These are phyloP conservation scores for Rhombomys opimus DNA, from an alignment of 2,113 vertebrate species.

Conservation along the genomic window DNA sequence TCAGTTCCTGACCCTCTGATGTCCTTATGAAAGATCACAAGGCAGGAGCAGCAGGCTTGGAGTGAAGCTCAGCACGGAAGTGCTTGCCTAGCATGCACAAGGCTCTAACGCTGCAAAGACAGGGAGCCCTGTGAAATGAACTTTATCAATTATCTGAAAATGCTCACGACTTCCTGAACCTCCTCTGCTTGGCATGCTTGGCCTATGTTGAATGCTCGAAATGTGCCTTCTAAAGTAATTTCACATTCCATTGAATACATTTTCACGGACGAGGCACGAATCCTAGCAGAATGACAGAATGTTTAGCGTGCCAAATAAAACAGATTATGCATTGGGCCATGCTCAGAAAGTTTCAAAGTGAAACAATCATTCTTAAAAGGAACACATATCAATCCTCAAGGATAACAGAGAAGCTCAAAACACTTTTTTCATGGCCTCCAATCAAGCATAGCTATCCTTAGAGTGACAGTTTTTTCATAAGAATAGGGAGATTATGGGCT, in stretches of 20 bases:
- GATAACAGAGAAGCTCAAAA: conserved; percentile 58
- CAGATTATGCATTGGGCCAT: conserved; percentile 41
- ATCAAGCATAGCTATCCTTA: conserved; percentile 27
- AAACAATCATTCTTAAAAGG: conserved; percentile 60
- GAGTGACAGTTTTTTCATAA: conserved; percentile 53
- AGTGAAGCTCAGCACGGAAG: not conserved
- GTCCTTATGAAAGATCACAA: not conserved
- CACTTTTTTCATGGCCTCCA: conserved; percentile 44
- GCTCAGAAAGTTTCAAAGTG: conserved; percentile 62
- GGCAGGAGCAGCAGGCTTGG: not conserved
- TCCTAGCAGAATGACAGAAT: conserved; percentile 17
- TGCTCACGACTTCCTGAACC: not conserved
- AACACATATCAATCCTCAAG: conserved; percentile 54
- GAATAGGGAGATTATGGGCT: conserved; percentile 62
- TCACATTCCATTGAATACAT: conserved; percentile 60
- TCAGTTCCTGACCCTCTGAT: not conserved
- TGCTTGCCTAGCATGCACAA: not conserved
- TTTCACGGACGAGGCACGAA: conserved; percentile 28
- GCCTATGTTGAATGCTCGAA: conserved; percentile 15
- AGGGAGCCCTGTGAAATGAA: not conserved
- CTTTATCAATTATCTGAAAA: not conserved
- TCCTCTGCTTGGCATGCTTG: not conserved
- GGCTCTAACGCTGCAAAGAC: too few species aligned
- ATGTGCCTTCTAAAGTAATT: conserved; percentile 63
- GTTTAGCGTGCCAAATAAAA: conserved; percentile 55